These are phyloP conservation scores for Peucedramus taeniatus DNA, from an alignment of 2,113 vertebrate species.

Conservation along the genomic window DNA sequence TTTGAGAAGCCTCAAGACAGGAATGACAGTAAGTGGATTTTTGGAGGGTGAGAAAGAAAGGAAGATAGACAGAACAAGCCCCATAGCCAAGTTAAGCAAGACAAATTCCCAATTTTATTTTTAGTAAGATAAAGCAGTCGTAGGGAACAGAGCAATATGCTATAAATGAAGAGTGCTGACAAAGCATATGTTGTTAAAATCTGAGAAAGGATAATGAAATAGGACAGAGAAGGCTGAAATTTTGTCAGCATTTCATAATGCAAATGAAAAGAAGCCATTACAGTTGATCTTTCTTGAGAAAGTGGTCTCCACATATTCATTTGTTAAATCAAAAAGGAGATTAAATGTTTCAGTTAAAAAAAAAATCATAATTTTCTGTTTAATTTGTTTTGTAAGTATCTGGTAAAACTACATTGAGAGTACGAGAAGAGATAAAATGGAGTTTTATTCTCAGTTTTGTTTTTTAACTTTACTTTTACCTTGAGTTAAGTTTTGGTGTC, in stretches of 20 bases:
- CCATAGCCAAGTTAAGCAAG: neutral
- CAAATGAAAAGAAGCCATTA: conserved; percentile 17
- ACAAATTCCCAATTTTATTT: conserved; percentile 15
- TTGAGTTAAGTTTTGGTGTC: neutral
- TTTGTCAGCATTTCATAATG: conserved; percentile 26
- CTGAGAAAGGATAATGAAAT: conserved; percentile 9
- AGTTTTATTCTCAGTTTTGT: neutral
- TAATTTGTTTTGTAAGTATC: neutral
- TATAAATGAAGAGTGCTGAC: conserved; percentile 42
- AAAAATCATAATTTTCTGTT: neutral
- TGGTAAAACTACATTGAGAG: neutral
- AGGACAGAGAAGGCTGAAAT: neutral
- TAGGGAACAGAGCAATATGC: neutral
- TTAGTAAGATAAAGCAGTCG: neutral
- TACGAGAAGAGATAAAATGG: neutral
- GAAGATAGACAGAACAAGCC: neutral
- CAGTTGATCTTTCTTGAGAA: neutral
- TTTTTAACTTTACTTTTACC: neutral
- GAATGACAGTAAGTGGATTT: conserved; percentile 3
- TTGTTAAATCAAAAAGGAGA: neutral
- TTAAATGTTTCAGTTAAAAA: neutral
- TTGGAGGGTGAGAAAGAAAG: neutral
- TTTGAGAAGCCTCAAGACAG: neutral
- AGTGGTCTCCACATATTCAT: neutral
- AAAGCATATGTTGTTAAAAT: conserved; percentile 7